phyloP scores from a whole-genome alignment of 1,140 invertebrate species.

The Lepidurus arcticus region DNA sequence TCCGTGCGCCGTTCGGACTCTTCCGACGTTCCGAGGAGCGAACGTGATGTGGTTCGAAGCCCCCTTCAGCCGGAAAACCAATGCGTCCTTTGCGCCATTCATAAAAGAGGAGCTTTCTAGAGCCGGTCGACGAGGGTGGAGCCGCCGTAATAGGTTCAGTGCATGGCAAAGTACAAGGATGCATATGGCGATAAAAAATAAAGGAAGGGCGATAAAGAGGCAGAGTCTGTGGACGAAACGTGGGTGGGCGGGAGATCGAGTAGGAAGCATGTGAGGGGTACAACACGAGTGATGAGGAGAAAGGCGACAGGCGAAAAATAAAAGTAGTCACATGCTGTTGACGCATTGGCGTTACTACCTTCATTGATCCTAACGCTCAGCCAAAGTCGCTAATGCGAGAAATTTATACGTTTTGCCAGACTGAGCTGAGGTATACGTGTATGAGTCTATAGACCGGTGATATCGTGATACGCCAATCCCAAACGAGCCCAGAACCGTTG shows the following conservation, averaged over 20 bases:
- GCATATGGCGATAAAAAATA: neutral
- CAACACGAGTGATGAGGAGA: neutral
- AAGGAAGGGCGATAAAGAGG: neutral
- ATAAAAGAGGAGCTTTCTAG: neutral
- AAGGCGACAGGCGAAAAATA: conserved; percentile 10
- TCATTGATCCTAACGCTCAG: neutral
- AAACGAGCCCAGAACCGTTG: too few species aligned
- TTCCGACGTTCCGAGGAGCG: neutral
- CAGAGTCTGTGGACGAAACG: neutral
- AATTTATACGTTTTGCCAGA: neutral
- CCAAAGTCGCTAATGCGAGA: neutral
- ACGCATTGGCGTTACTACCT: conserved; percentile 18
- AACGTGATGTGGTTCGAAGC: neutral
- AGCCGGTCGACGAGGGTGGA: neutral
- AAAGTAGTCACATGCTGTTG: neutral
- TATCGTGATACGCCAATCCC: too few species aligned
- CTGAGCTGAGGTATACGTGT: too few species aligned
- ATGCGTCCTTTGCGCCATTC: neutral
- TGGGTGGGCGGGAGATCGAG: neutral
- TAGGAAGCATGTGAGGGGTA: neutral
- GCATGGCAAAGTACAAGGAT: conserved; percentile 3
- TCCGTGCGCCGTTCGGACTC: neutral
- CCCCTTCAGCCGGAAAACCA: neutral
- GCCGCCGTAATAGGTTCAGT: conserved; percentile 6
- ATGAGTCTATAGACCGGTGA: too few species aligned